Evolutionary conservation across 2,113 vertebrate genomes (phyloP), one percentile per base, ranked within the genome.

Genomic region (Sarotherodon lohbergeri): DNA sequence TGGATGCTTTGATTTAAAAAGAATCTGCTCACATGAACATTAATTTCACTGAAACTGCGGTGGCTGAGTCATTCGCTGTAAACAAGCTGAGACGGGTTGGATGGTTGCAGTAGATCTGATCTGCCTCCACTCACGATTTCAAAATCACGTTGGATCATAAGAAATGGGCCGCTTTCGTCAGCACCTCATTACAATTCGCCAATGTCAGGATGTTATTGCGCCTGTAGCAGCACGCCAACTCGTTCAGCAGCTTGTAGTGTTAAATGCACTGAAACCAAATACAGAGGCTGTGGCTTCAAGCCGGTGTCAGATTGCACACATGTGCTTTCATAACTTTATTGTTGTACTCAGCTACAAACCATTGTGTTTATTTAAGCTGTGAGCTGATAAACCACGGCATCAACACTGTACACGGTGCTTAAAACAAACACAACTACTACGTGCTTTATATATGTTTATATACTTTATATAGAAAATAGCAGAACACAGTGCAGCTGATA

Each of bases 161-260:
- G 54, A 56, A 56, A 2, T 24, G n/a, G 12, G 54, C n/a, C 22
- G 0, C 54, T 56, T 56, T 24, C 22, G 11, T 24, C 54, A 4
- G 54, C 54, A n/a, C 0, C n/a, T 56, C 22, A 56, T 56, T 22
- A 56, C 0, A 24, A 7, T 13, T 12, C 22, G 0, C 22, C 1
- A 6, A 56, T 55, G n/a, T 24, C 2, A 55, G 10, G 10, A 55
- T 24, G 54, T 55, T 55, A 12, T 55, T 55, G 54, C 54, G 3
- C 22, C 22, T 24, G 54, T 11, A 56, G 22, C 54, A 56, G 54
- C 54, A 24, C 22, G 22, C 22, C 54, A 56, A 56, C 54, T 24
- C 11, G 10, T 24, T 56, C 54, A 24, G 22, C 54, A 24, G 22
- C 54, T 56, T 24, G 6, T 13, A 24, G 54, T 24, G 22, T 56